Evolutionary conservation across 2,888 invertebrate genomes (phyloP).

Genomic region (Ormia ochracea): DNA sequence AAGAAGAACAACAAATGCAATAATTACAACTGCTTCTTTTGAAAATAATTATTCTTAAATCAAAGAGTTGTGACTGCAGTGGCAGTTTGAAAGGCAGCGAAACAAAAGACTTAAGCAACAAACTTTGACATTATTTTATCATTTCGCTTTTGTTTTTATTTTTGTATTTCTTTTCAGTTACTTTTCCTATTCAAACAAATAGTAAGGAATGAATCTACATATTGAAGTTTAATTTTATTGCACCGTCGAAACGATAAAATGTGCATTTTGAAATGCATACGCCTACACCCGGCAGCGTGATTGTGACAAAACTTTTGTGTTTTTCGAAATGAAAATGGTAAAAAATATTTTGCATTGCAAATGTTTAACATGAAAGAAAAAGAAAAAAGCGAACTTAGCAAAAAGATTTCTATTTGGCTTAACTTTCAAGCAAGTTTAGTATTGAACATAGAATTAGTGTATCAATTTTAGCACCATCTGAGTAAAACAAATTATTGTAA

Average conservation of each 20-base stretch:
- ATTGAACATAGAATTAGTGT: not conserved
- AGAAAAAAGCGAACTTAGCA: not conserved
- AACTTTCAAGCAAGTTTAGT: not conserved
- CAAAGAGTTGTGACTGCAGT: not conserved
- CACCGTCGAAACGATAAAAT: not conserved
- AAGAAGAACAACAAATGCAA: not conserved
- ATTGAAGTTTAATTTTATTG: not conserved
- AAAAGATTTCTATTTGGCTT: not conserved
- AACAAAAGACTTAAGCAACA: constrained; percentile 54
- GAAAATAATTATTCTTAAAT: constrained; percentile 46
- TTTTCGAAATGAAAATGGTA: not conserved
- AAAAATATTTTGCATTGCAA: constrained; percentile 2
- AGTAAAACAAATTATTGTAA: not conserved
- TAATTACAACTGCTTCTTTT: constrained; percentile 12
- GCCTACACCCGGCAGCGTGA: constrained; percentile 22
- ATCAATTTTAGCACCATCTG: constrained; percentile 2
- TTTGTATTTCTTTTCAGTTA: not conserved
- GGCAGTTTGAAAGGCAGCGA: not conserved
- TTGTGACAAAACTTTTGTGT: constrained; percentile 25
- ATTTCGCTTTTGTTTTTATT: too few relatives aligned
- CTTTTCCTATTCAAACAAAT: constrained; percentile 10
- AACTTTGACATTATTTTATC: constrained; percentile 50
- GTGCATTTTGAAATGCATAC: constrained; percentile 9
- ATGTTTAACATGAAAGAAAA: not conserved
- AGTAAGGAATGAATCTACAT: constrained; percentile 27